Evolutionary conservation across 2,113 vertebrate genomes (phyloP), one percentile per base, ranked within the genome.

Genomic region (Cyprinodon tularosa): DNA sequence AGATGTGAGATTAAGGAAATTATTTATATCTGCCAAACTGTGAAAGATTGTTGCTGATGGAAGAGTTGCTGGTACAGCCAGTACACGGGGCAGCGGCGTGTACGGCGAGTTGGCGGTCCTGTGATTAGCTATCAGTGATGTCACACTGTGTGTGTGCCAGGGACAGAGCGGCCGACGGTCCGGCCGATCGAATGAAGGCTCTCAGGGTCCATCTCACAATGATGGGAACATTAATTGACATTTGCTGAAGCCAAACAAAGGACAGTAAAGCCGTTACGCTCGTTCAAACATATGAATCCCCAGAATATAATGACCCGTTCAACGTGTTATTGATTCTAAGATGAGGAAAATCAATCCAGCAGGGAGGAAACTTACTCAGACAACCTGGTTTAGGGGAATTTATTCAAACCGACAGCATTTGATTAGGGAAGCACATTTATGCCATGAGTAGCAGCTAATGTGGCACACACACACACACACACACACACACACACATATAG

Each of bases 141-240:
- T 62, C 71, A 70, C 86, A 47, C 89, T 89, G 88, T 85, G 89
- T 80, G 83, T 79, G 85, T 81, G 81, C 90, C 87, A 90, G 86
- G 80, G 88, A 82, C 86, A 62, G 78, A 84, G 80, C 77, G 42
- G 85, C 82, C 80, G 83, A 91, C 93, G 82, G 90, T 92, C 92
- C 90, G 90, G 86, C 77, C 87, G 90, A 93, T 93, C 74, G 84
- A 91, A 93, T 91, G 87, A 92, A 86, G 89, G 90, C 86, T 86
- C 84, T 92, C 89, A 86, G 89, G 86, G 88, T 90, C 78, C 85
- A 91, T 92, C 90, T 77, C 86, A 82, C 72, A 15, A 80, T 83
- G 89, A 92, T 88, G 89, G 84, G 85, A 90, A 83, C 92, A 90
- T 93, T 93, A 91, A 93, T 90, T 93, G 92, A 93, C 93, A 93